Evolutionary conservation across 23 tunicate genomes (phyloP).

Genomic region (Trididemnum miniatum): DNA sequence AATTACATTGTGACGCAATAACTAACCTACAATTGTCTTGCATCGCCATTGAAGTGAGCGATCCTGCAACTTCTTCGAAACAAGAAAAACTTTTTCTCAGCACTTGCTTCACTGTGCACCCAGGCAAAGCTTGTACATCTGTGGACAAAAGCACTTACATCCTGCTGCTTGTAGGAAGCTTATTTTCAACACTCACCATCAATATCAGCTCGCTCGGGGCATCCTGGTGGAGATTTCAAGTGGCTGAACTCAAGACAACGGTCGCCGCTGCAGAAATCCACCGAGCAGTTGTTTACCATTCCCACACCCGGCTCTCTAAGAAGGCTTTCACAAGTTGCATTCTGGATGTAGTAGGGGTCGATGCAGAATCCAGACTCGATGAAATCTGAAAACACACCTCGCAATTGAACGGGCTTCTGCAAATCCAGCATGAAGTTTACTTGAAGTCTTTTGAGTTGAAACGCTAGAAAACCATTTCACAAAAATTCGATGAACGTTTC

Average conservation of each 20-base stretch:
- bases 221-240: conserved; percentile 6
- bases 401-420: no score
- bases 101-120: conserved; percentile 12
- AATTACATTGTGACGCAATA: no score
- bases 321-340: not conserved
- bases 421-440: no score
- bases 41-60: not conserved
- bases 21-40: no score
- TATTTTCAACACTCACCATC: not conserved
- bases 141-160: not conserved
- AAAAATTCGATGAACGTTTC: no score
- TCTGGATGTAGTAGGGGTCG: not conserved
- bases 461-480: no score
- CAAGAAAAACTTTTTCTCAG: not conserved
- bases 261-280: conserved; percentile 6
- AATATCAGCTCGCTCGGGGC: not conserved
- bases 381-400: conserved; percentile 13
- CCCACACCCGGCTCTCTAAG: not conserved
- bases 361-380: conserved; percentile 18
- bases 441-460: no score
- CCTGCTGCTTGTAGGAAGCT: not conserved
- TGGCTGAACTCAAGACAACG: not conserved
- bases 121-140: conserved; percentile 9
- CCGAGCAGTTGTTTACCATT: not conserved
- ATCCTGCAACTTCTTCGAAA: not conserved